Conservation (phyloP, 2,888 invertebrate species). For the Epinotia brunnichana region DNA sequence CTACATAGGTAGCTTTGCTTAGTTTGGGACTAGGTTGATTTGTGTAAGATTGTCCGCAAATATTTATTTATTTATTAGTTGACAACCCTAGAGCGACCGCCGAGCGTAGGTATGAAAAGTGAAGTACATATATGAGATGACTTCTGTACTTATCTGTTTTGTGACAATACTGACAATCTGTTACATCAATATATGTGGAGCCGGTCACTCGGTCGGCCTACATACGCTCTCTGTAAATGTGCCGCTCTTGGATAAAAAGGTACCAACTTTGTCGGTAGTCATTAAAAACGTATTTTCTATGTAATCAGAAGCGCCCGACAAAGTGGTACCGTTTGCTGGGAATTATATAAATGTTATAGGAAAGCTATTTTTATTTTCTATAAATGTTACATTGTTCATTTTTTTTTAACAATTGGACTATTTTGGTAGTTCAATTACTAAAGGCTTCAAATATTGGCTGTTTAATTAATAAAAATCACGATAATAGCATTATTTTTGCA, state of each 20-base stretch:
- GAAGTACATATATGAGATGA: too few relatives aligned
- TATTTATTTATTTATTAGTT: too few relatives aligned
- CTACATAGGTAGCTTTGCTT: too few relatives aligned
- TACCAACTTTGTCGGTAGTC: not conserved
- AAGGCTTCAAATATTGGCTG: not conserved
- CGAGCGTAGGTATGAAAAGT: too few relatives aligned
- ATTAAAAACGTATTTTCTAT: not conserved
- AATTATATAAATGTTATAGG: not conserved
- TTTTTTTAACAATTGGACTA: not conserved
- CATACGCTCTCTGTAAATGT: not conserved
- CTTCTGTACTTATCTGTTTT: too few relatives aligned
- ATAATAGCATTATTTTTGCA: constrained; percentile 11
- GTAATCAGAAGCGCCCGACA: not conserved
- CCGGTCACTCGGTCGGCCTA: too few relatives aligned
- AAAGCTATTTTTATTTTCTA: not conserved
- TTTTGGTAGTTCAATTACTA: constrained; percentile 5
- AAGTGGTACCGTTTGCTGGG: not conserved
- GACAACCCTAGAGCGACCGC: too few relatives aligned
- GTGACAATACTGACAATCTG: not conserved
- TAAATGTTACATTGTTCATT: not conserved
- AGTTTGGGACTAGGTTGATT: too few relatives aligned
- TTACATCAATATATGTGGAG: not conserved
- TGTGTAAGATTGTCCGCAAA: too few relatives aligned
- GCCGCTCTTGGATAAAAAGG: not conserved
- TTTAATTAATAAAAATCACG: not conserved